A percentile compares a stretch with the other conserved stretches of the same genome.
Evolutionary conservation across 2,113 vertebrate species (phyloP).

Genomic region (Tylochromis polylepis): DNA sequence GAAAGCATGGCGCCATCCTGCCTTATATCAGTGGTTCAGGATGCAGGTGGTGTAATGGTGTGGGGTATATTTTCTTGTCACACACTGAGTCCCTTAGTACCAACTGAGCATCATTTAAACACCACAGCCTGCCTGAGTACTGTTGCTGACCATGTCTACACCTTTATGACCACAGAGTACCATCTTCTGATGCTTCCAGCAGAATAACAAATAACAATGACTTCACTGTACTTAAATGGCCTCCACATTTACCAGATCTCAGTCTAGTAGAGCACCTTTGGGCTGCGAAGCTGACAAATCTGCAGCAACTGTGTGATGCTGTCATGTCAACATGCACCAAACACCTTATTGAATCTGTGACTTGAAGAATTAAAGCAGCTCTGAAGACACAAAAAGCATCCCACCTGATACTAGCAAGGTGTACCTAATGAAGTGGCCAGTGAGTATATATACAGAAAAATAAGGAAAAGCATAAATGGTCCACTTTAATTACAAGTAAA

Average conservation of each 20-base stretch:
- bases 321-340: not conserved
- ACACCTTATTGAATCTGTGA: not conserved
- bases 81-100: too few species aligned
- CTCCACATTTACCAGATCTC: not conserved
- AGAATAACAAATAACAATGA: too few species aligned
- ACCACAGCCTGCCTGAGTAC: too few species aligned
- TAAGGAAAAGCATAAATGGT: not conserved
- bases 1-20: not conserved
- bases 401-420: not conserved
- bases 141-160: too few species aligned
- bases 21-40: not conserved
- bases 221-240: not conserved
- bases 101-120: too few species aligned
- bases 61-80: too few species aligned
- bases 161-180: too few species aligned
- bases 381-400: not conserved
- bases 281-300: not conserved
- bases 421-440: not conserved
- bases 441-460: not conserved
- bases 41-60: not conserved
- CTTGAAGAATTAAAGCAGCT: not conserved
- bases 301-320: not conserved
- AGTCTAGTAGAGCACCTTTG: not conserved
- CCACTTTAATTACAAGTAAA: not conserved
- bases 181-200: too few species aligned